Conservation (phyloP, 2,797 vertebrate genomes). For the Sebastes itinus region DNA sequence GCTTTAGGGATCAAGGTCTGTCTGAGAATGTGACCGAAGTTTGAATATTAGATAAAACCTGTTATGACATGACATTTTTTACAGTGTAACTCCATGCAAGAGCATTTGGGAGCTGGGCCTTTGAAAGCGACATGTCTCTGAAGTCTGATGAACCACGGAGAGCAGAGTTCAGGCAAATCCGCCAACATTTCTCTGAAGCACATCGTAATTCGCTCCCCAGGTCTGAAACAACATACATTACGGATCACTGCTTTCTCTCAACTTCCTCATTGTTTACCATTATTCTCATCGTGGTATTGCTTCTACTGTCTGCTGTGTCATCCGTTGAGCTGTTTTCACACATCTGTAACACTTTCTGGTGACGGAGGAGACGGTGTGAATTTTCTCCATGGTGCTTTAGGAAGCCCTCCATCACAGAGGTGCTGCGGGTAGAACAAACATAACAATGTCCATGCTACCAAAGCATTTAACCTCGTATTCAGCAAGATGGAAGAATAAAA, state of each 20-base stretch:
- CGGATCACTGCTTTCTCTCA: slow-evolving; percentile 35
- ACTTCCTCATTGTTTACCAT: slow-evolving; percentile 44
- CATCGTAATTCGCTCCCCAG: slow-evolving; percentile 21
- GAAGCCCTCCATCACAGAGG: slow-evolving; percentile 48
- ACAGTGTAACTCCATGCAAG: neutral
- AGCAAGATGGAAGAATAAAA: neutral
- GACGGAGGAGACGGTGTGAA: slow-evolving; percentile 10
- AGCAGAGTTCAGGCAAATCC: slow-evolving; percentile 50
- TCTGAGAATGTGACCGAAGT: neutral
- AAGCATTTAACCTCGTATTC: neutral
- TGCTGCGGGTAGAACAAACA: neutral
- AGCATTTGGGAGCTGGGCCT: neutral
- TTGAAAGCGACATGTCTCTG: slow-evolving; percentile 25
- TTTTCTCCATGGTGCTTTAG: slow-evolving; percentile 1
- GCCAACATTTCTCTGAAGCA: slow-evolving; percentile 38
- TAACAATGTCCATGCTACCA: neutral
- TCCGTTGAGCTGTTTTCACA: slow-evolving; percentile 16
- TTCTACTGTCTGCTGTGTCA: slow-evolving; percentile 16
- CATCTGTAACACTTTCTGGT: slow-evolving; percentile 27
- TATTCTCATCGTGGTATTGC: slow-evolving; percentile 9
- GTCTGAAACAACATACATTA: slow-evolving; percentile 18
- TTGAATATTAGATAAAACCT: neutral
- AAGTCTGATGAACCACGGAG: slow-evolving; percentile 31
- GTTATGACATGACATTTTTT: neutral
- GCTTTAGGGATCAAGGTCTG: neutral